Evolutionary conservation across 1,140 invertebrate species (phyloP).

Genomic region (Neoseiulus cucumeris): DNA sequence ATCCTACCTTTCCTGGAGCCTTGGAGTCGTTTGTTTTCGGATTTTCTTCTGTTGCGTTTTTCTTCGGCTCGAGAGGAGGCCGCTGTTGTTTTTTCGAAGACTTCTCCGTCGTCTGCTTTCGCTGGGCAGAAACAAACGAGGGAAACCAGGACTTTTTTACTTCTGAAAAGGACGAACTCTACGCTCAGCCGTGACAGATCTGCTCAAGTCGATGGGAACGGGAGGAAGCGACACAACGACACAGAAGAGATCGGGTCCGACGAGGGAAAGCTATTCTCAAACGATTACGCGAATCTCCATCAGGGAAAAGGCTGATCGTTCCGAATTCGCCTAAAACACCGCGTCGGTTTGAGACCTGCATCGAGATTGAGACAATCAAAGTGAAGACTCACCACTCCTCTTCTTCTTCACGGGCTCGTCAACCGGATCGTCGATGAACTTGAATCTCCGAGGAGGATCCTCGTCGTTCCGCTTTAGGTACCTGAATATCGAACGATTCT

Average conservation of each 20-base stretch:
- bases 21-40: too few relatives aligned
- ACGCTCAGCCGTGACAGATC: background rate
- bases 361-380: background rate
- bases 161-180: slow-evolving; percentile 9
- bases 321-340: too few relatives aligned
- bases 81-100: background rate
- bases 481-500: background rate
- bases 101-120: slow-evolving; percentile 1
- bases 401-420: slow-evolving; percentile 7
- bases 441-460: background rate
- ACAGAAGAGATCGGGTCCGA: too few relatives aligned
- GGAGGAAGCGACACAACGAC: background rate
- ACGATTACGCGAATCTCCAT: too few relatives aligned
- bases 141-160: slow-evolving; percentile 8
- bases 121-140: slow-evolving; percentile 10
- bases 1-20: too few relatives aligned
- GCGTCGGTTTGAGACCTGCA: too few relatives aligned
- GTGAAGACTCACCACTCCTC: background rate
- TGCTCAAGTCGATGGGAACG: background rate
- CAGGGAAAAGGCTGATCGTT: too few relatives aligned
- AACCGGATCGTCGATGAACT: slow-evolving; percentile 1
- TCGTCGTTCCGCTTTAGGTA: background rate
- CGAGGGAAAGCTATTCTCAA: too few relatives aligned
- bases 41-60: background rate
- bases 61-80: background rate